Evolutionary conservation across 2,113 vertebrate species (phyloP).

Genomic region (Pseudolaguvia tuberculata): DNA sequence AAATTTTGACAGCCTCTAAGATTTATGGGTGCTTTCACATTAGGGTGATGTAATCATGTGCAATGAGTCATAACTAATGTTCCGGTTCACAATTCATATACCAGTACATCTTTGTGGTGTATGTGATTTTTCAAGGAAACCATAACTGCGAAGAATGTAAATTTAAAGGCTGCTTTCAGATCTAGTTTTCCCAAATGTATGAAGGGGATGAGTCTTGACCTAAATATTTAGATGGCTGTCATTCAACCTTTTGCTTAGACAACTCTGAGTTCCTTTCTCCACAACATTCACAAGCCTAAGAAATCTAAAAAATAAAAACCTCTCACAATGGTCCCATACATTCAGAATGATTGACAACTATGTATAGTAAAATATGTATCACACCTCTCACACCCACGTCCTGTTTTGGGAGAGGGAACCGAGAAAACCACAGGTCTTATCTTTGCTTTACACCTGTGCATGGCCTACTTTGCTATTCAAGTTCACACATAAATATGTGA

Average conservation of each 20-base stretch:
- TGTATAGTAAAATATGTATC: slow-evolving; percentile 45
- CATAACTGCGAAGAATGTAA: neutral
- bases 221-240: slow-evolving; percentile 41
- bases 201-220: slow-evolving; percentile 38
- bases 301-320: slow-evolving; percentile 30
- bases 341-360: slow-evolving; percentile 53
- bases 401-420: slow-evolving; percentile 47
- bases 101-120: neutral
- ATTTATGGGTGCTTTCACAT: neutral
- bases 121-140: neutral
- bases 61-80: slow-evolving; percentile 15
- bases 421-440: slow-evolving; percentile 56
- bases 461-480: slow-evolving; percentile 56
- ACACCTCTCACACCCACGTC: neutral
- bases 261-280: slow-evolving; percentile 16
- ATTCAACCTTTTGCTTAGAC: slow-evolving; percentile 19
- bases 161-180: slow-evolving; percentile 2
- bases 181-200: slow-evolving; percentile 3
- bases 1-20: slow-evolving; percentile 42
- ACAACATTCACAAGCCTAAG: slow-evolving; percentile 19
- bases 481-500: slow-evolving; percentile 65
- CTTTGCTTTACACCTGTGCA: slow-evolving; percentile 56
- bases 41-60: neutral
- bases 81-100: slow-evolving; percentile 5
- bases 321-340: slow-evolving; percentile 40